A percentile compares a stretch with the other conserved stretches of the same genome.
Conservation (phyloP, 2,888 invertebrate species). For the Linhomoeus sp. region DNA sequence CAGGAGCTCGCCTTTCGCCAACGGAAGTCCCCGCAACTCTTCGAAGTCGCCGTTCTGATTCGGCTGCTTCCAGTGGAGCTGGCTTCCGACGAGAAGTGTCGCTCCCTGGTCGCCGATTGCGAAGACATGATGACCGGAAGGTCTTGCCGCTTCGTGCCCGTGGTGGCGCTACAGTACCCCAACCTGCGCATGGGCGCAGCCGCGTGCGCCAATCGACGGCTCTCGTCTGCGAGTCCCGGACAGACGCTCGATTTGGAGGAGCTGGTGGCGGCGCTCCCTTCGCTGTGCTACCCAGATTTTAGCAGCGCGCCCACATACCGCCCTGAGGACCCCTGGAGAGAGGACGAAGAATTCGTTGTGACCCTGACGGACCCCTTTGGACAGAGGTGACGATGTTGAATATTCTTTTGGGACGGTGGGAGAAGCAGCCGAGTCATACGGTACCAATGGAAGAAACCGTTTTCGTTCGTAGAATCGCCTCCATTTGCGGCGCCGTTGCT, state of each 20-base stretch:
- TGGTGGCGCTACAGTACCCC: constrained; percentile 1
- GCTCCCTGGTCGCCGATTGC: not conserved
- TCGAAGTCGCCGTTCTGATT: constrained; percentile 3
- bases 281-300: constrained; percentile 5
- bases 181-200: not conserved
- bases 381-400: not conserved
- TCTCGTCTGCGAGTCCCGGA: too few relatives aligned
- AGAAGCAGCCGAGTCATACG: not conserved
- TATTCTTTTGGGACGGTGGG: not conserved
- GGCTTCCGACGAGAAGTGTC: not conserved
- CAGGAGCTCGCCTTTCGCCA: not conserved
- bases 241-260: too few relatives aligned
- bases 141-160: not conserved
- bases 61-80: not conserved
- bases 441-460: not conserved
- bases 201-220: too few relatives aligned
- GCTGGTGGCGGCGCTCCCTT: not conserved
- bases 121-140: not conserved
- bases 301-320: not conserved
- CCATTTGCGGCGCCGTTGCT: not conserved
- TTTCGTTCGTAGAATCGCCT: constrained; percentile 3
- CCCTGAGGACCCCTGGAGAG: not conserved
- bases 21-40: constrained; percentile 3
- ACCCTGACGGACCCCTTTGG: constrained; percentile 6
- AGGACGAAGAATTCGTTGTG: constrained; percentile 4